These are phyloP conservation scores for Yponomeuta sedellus DNA, from an alignment of 2,888 invertebrate genomes.

Conservation along the genomic window DNA sequence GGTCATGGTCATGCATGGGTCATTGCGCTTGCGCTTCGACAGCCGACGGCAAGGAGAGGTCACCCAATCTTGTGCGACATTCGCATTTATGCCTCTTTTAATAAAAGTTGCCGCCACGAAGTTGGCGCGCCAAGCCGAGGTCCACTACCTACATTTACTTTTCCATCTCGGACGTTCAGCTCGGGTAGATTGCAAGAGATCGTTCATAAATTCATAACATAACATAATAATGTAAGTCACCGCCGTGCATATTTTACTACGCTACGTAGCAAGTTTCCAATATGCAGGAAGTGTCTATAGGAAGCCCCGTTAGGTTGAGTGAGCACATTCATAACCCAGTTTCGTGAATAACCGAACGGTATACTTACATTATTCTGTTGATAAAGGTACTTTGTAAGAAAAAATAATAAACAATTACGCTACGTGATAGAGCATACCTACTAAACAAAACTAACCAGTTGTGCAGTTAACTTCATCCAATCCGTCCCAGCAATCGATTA, in stretches of 20 bases:
- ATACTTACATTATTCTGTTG: slow-evolving; percentile 5
- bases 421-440: not conserved
- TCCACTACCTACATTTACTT: too few relatives aligned
- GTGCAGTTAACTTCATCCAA: slow-evolving; percentile 84
- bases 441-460: slow-evolving; percentile 54
- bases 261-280: slow-evolving; percentile 26
- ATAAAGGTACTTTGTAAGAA: not conserved
- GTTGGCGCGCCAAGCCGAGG: too few relatives aligned
- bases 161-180: too few relatives aligned
- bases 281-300: slow-evolving; percentile 34
- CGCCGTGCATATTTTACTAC: slow-evolving; percentile 8
- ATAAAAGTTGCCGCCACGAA: too few relatives aligned
- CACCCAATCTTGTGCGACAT: too few relatives aligned
- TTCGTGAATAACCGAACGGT: slow-evolving; percentile 29
- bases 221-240: not conserved
- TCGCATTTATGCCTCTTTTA: too few relatives aligned
- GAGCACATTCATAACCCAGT: slow-evolving; percentile 53
- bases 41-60: too few relatives aligned
- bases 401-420: not conserved
- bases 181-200: not conserved
- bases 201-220: not conserved
- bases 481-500: slow-evolving; percentile 87
- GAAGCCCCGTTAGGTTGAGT: slow-evolving; percentile 52
- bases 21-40: too few relatives aligned
- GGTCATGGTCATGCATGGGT: too few relatives aligned